phyloP scores from a whole-genome alignment of 92 coral and sea anemone species.

The Ricordea florida region DNA sequence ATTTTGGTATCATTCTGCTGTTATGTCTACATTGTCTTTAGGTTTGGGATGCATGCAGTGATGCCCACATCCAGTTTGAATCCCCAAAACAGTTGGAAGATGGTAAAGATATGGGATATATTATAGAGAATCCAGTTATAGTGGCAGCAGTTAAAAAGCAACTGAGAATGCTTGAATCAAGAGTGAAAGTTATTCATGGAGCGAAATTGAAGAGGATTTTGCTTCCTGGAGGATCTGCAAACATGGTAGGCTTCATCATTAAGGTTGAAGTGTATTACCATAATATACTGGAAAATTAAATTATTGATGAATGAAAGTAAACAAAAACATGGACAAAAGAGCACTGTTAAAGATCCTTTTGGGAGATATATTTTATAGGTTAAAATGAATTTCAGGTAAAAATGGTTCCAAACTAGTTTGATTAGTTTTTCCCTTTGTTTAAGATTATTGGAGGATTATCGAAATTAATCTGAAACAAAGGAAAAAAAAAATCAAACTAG shows the following conservation, averaged over 20 bases:
- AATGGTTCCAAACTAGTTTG: too few relatives aligned
- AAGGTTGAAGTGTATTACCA: too few relatives aligned
- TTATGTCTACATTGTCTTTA: constrained; percentile 2
- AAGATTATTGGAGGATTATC: too few relatives aligned
- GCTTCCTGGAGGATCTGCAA: constrained; percentile 70
- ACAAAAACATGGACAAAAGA: too few relatives aligned
- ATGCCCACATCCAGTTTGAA: constrained; percentile 90
- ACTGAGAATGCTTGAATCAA: constrained; percentile 64
- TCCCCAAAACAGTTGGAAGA: constrained; percentile 57
- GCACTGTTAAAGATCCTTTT: too few relatives aligned
- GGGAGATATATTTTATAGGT: too few relatives aligned
- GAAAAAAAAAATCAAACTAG: too few relatives aligned
- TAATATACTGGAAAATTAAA: too few relatives aligned
- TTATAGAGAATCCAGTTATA: constrained; percentile 87
- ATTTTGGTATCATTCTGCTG: background rate
- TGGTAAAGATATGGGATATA: constrained; percentile 82
- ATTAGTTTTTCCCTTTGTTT: too few relatives aligned
- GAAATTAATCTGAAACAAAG: too few relatives aligned
- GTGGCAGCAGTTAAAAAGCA: constrained; percentile 81
- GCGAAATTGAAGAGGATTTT: constrained; percentile 64
- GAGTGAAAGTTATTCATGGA: constrained; percentile 77
- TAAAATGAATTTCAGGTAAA: too few relatives aligned
- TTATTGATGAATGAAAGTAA: too few relatives aligned
- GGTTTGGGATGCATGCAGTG: constrained; percentile 99
- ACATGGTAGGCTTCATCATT: constrained; percentile 30